Evolutionary conservation across 2,888 invertebrate genomes (phyloP).

Genomic region (Machimus rusticus): DNA sequence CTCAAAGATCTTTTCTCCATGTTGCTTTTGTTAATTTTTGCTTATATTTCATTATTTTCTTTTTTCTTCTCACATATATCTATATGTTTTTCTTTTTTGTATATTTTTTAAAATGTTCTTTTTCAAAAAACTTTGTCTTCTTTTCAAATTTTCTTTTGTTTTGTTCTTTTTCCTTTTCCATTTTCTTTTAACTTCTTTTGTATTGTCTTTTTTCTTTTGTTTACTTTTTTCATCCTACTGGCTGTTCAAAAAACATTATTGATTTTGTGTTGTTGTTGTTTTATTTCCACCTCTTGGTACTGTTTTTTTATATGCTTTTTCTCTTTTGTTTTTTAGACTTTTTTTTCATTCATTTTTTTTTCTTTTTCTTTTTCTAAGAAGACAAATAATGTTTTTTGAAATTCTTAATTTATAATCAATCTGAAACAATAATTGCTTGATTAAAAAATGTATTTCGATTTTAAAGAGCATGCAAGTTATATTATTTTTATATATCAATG

Average conservation of each 20-base stretch:
- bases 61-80: constrained; percentile 37
- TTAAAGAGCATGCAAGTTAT: not conserved
- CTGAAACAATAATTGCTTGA: constrained; percentile 58
- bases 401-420: constrained; percentile 57
- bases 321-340: constrained; percentile 51
- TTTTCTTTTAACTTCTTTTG: not conserved
- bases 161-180: not conserved
- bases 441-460: constrained; percentile 33
- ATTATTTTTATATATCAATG: not conserved
- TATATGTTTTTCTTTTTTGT: constrained; percentile 25
- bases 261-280: constrained; percentile 52
- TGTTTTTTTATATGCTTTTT: constrained; percentile 51
- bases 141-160: constrained; percentile 34
- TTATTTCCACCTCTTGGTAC: constrained; percentile 51
- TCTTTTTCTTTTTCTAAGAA: constrained; percentile 56
- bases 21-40: constrained; percentile 13
- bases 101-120: constrained; percentile 21
- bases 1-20: constrained; percentile 11
- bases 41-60: constrained; percentile 36
- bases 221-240: constrained; percentile 19
- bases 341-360: constrained; percentile 53
- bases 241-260: constrained; percentile 63
- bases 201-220: constrained; percentile 29
- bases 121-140: constrained; percentile 37
- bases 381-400: constrained; percentile 64